phyloP scores from a whole-genome alignment of 2,113 vertebrate genomes.

The Sciurus niger region DNA sequence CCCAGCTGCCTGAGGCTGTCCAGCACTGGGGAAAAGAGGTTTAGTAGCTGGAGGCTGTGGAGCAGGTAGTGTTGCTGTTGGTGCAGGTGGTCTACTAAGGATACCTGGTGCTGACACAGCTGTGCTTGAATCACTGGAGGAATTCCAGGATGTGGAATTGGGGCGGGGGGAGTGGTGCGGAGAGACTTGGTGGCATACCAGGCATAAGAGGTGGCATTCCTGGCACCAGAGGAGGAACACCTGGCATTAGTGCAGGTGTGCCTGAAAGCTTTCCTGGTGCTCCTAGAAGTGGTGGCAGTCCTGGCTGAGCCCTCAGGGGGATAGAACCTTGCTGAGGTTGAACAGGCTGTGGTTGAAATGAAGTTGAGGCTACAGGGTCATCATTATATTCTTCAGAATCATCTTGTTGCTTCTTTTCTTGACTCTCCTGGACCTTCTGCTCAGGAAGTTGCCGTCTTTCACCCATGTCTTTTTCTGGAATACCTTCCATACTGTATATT shows the following conservation, averaged over 20 bases:
- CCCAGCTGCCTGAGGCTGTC: slow-evolving; percentile 95
- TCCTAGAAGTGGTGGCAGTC: slow-evolving; percentile 93
- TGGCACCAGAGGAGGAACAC: slow-evolving; percentile 96
- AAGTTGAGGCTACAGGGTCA: slow-evolving; percentile 95
- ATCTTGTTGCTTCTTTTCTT: slow-evolving; percentile 97
- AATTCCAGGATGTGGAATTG: slow-evolving; percentile 95
- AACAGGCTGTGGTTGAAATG: slow-evolving; percentile 92
- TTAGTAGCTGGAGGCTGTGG: slow-evolving; percentile 95
- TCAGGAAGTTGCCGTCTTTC: slow-evolving; percentile 96
- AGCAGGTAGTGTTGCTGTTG: slow-evolving; percentile 88
- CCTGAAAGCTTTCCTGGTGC: slow-evolving; percentile 95
- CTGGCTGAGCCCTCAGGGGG: slow-evolving; percentile 95
- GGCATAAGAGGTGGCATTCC: slow-evolving; percentile 94
- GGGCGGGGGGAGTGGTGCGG: slow-evolving; percentile 90
- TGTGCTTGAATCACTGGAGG: slow-evolving; percentile 94
- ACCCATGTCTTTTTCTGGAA: slow-evolving; percentile 99
- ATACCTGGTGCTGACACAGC: slow-evolving; percentile 92
- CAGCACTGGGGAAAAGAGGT: slow-evolving; percentile 98
- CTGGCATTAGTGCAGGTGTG: slow-evolving; percentile 97
- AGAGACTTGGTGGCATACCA: slow-evolving; percentile 93
- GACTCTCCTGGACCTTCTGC: slow-evolving; percentile 98
- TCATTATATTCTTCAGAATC: slow-evolving; percentile 98
- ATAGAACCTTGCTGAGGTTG: slow-evolving; percentile 94
- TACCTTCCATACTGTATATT: slow-evolving; percentile 99
- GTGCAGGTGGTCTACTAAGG: slow-evolving; percentile 92